Conservation (phyloP, 1,140 invertebrate species). For the Rhyzopertha dominica region DNA sequence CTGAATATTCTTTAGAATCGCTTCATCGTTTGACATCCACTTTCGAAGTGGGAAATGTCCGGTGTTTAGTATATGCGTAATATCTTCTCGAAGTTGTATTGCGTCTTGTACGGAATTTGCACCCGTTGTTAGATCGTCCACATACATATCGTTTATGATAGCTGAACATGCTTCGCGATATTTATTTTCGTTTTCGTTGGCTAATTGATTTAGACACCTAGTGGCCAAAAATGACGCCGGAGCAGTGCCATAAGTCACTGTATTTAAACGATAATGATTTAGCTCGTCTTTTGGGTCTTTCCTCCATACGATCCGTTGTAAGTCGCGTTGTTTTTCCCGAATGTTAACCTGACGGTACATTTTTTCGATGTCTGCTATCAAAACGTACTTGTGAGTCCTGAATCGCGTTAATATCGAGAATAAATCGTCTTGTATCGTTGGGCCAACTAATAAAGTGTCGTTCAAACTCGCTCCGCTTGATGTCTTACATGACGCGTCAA, state of each 20-base stretch:
- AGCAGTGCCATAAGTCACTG: too few species aligned
- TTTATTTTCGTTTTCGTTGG: too few species aligned
- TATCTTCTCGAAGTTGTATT: slow-evolving; percentile 3
- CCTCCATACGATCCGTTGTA: slow-evolving; percentile 42
- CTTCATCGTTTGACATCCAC: slow-evolving; percentile 17
- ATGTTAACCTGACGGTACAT: slow-evolving; percentile 42
- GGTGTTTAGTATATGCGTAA: slow-evolving; percentile 9
- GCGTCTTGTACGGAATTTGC: slow-evolving; percentile 20
- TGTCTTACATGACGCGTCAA: slow-evolving; percentile 38
- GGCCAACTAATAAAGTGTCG: slow-evolving; percentile 23
- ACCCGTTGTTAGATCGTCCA: slow-evolving; percentile 32
- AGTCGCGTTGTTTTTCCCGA: slow-evolving; percentile 28
- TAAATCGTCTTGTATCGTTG: slow-evolving; percentile 26
- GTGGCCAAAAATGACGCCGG: too few species aligned
- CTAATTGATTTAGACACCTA: too few species aligned
- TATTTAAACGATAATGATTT: slow-evolving; percentile 25
- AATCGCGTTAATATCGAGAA: slow-evolving; percentile 43
- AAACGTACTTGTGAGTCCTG: slow-evolving; percentile 34
- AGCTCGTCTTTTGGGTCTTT: slow-evolving; percentile 17
- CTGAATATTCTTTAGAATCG: not conserved
- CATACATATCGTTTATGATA: too few species aligned
- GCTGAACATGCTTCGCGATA: too few species aligned
- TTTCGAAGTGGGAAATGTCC: slow-evolving; percentile 21
- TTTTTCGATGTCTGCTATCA: slow-evolving; percentile 45
- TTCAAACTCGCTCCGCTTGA: slow-evolving; percentile 28